phyloP scores from a whole-genome alignment of 1,140 invertebrate genomes.

The Andrena cerasifolii region DNA sequence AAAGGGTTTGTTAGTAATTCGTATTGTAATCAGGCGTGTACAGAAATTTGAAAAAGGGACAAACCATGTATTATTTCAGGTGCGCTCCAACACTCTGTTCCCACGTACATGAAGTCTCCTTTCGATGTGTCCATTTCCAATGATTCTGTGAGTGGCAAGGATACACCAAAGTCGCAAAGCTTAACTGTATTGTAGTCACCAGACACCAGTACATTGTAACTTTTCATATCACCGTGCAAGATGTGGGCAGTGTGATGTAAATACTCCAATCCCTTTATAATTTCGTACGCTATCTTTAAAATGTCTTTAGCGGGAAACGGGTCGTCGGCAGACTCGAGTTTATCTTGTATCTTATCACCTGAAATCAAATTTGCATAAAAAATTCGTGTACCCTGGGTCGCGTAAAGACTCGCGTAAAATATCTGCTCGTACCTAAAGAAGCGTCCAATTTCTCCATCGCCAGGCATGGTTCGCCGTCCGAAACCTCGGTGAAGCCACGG shows the following conservation, averaged over 20 bases:
- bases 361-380: slow-evolving; percentile 20
- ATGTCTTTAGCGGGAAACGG: slow-evolving; percentile 86
- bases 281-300: slow-evolving; percentile 85
- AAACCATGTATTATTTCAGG: slow-evolving; percentile 86
- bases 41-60: slow-evolving; percentile 20
- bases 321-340: slow-evolving; percentile 83
- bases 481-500: slow-evolving; percentile 85
- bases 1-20: not conserved
- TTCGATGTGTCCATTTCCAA: slow-evolving; percentile 84
- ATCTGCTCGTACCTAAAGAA: slow-evolving; percentile 81
- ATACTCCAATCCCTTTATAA: slow-evolving; percentile 89
- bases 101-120: slow-evolving; percentile 83
- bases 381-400: not conserved
- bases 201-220: slow-evolving; percentile 90
- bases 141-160: slow-evolving; percentile 86
- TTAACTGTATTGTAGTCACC: slow-evolving; percentile 89
- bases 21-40: not conserved
- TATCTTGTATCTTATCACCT: slow-evolving; percentile 88
- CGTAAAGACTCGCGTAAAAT: not conserved
- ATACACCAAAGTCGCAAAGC: slow-evolving; percentile 93
- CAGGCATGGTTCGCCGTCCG: slow-evolving; percentile 86
- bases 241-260: slow-evolving; percentile 88
- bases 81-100: slow-evolving; percentile 90
- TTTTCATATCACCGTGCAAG: slow-evolving; percentile 93
- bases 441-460: slow-evolving; percentile 88